phyloP scores from a whole-genome alignment of 2,888 invertebrate species.

The Sphaerophoria taeniata region DNA sequence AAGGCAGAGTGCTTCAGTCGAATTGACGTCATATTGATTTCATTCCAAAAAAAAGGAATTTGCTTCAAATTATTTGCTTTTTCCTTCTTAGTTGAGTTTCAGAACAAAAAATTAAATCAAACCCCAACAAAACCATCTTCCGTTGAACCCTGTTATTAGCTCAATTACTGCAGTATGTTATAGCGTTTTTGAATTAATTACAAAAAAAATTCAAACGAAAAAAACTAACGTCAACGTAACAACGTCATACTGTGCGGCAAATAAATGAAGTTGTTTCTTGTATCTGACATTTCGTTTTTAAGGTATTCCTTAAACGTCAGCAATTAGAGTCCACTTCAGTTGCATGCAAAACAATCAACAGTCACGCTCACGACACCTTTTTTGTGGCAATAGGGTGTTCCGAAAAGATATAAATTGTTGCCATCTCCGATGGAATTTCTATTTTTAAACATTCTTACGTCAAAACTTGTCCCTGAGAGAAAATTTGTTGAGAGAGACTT shows the following conservation, averaged over 20 bases:
- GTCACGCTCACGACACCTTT: constrained; percentile 56
- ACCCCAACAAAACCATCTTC: neutral
- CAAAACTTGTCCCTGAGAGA: too few species aligned
- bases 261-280: constrained; percentile 65
- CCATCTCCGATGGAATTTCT: too few species aligned
- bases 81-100: too few species aligned
- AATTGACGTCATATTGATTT: too few species aligned
- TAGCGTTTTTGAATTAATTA: constrained; percentile 3
- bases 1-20: too few species aligned
- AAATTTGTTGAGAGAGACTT: too few species aligned
- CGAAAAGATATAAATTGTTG: too few species aligned
- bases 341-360: constrained; percentile 64
- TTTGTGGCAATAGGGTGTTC: constrained; percentile 1
- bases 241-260: constrained; percentile 38
- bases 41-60: too few species aligned
- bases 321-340: constrained; percentile 69
- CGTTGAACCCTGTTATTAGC: constrained; percentile 15
- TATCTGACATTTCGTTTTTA: constrained; percentile 58
- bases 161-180: constrained; percentile 34
- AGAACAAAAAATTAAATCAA: neutral
- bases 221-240: neutral
- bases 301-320: constrained; percentile 49
- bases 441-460: too few species aligned
- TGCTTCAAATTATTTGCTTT: too few species aligned
- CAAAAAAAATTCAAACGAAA: neutral